Evolutionary conservation across 2,797 vertebrate species (phyloP), one percentile per base, ranked within the genome.

Genomic region (Tokudaia muenninki): DNA sequence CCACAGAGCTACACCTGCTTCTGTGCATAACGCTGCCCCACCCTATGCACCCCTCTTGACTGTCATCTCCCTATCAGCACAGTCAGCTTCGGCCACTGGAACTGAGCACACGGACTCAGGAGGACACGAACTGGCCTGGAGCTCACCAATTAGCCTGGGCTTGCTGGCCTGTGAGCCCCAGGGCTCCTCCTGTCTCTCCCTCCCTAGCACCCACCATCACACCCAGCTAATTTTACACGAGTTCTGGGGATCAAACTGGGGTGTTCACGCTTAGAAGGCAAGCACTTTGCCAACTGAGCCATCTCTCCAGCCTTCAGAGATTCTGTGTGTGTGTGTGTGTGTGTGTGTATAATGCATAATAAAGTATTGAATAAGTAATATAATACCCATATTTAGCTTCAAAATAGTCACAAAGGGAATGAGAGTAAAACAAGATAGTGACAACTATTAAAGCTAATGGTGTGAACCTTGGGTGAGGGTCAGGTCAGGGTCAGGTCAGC

Each of bases 311-410:
- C 52, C n/a, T 34, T 59, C 59, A 75, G 77, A 63, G 34, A 63
- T 67, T 79, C 31, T 44, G 21, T 41, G 24, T 63, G 21, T 61
- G 81, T 61, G 21, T 22, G 6, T 61, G 55, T 59, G 55, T n/a
- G 34, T 81, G 52, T 52, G 34, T 81, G 17, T 52, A 11, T 82
- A 75, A 24, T 24, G 74, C 8, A 70, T 72, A 74, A 87, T 97
- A 91, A 87, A 94, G 11, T 74, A 95, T 21, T 92, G 77, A 90
- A 74, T 37, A 94, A 94, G 87, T 67, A 41, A 74, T 50, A 87
- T 10, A 70, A 87, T 59, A 93, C 34, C 31, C 78, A 90, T 1
- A 65, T 87, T 74, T 89, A 70, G 55, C 74, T 96, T 95, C 77
- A 90, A 95, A 89, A 93, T 95, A 74, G 93, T 31, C 72, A 83